Base-by-base conservation (phyloP, 2,888 invertebrate genomes). In the Geophilus truncorum region DNA sequence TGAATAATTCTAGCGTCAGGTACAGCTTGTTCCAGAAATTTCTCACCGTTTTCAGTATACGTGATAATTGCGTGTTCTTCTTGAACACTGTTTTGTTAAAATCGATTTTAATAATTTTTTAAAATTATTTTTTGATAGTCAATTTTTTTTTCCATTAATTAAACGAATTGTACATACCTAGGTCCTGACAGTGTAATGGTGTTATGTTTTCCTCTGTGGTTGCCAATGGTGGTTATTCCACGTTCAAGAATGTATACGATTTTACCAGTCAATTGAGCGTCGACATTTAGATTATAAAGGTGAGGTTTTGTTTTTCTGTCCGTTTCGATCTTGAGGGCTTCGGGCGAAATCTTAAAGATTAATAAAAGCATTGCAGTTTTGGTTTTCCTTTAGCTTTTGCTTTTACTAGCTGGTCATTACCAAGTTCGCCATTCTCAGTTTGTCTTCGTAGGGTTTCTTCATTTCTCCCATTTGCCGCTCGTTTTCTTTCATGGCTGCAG, bases 251-350 rank as follows among this genome's bases (percentile, higher is more conserved):
- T 88, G 84, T 89, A 88, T 32, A 89, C 85, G 78, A 90, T 87
- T 83, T 88, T 87, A 5, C 89, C 89, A 0, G 88, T 87, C 80
- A 90, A 85, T 84, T 88, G 87, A 1, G 90, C 88, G 84, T 90
- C 90, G 83, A 88, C 86, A 85, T 90, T 90, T 81, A 90, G 84
- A 85, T 90, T 90, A 85, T 87, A 89, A 51, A 90, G 84, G 84
- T 90, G 89, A 2, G 90, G 88, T 77, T 86, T 85, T 2, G 84
- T 87, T 82, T 87, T 87, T 83, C 86, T 86, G 82, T 87, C 87
- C 82, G 86, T 86, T 79, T 86, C 83, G 15, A 75, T 30, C 21
- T 32, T 77, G 10, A 62, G n/a, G 9, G 62, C 79, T 12, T 34
- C n/a, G 5, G 62, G 36, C 7, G 62, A 79, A 79, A 28, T 30